Percentiles rank a stretch among this genome's conserved stretches.
These are phyloP conservation scores for Eretmochelys imbricata DNA, from an alignment of 2,113 vertebrate species.

Conservation along the genomic window DNA sequence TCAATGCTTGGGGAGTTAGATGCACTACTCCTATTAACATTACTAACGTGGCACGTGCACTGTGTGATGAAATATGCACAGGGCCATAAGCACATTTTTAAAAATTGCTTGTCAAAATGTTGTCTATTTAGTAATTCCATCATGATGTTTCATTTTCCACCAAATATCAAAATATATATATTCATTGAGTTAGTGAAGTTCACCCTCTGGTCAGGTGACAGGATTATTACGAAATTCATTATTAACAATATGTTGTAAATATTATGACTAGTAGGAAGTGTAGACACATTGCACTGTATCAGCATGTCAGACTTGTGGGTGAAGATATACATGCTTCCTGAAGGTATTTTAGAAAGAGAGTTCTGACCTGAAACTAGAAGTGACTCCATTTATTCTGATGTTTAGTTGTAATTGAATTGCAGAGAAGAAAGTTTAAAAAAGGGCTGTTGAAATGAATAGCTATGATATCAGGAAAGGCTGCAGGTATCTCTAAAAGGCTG, in stretches of 20 bases:
- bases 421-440: background rate
- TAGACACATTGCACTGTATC: constrained; percentile 4
- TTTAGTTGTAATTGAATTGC: background rate
- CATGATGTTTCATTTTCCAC: background rate
- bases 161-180: constrained; percentile 41
- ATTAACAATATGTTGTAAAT: constrained; percentile 55
- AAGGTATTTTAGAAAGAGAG: constrained; percentile 25
- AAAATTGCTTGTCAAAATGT: background rate
- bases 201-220: constrained; percentile 51
- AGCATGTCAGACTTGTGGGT: constrained; percentile 31
- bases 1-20: background rate
- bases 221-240: constrained; percentile 54
- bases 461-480: background rate
- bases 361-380: constrained; percentile 43
- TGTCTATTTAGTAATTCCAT: background rate
- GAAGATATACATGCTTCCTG: constrained; percentile 19
- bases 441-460: background rate
- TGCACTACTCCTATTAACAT: background rate
- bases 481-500: background rate
- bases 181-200: constrained; percentile 45
- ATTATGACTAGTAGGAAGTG: constrained; percentile 50
- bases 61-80: background rate
- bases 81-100: background rate
- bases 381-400: background rate
- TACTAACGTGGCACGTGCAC: background rate